Evolutionary conservation across 2,888 invertebrate genomes (phyloP).

Genomic region (Scaptodrosophila latifasciaeformis): DNA sequence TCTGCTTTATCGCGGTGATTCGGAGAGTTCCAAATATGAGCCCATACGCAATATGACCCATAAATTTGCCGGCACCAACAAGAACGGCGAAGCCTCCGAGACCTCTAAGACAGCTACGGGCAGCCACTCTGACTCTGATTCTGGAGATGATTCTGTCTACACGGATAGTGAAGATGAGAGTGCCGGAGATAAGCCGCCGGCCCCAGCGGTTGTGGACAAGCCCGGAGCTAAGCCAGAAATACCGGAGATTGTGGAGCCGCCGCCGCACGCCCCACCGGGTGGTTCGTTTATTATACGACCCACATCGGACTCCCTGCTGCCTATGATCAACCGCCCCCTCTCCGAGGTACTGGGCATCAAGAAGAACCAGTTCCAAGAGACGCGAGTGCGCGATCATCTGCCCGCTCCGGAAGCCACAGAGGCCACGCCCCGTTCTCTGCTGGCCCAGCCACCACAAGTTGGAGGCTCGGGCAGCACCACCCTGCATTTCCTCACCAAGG

Average conservation of each 20-base stretch:
- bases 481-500: conserved; percentile 70
- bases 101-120: conserved; percentile 26
- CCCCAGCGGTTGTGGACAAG: conserved; percentile 14
- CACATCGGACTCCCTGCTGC: conserved; percentile 71
- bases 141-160: conserved; percentile 59
- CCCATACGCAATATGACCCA: conserved; percentile 75
- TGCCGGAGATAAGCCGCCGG: conserved; percentile 26
- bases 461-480: conserved; percentile 32
- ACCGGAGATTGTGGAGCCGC: conserved; percentile 47
- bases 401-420: conserved; percentile 56
- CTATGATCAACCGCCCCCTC: conserved; percentile 75
- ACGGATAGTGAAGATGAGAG: conserved; percentile 53
- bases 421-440: conserved; percentile 44
- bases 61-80: conserved; percentile 64
- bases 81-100: conserved; percentile 30
- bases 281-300: conserved; percentile 66
- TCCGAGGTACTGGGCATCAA: conserved; percentile 75
- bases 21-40: conserved; percentile 75
- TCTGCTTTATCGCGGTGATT: conserved; percentile 75
- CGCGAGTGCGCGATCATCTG: conserved; percentile 72
- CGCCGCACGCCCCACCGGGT: conserved; percentile 38
- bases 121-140: conserved; percentile 51
- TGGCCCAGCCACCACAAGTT: conserved; percentile 30
- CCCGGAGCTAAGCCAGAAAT: conserved; percentile 38
- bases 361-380: conserved; percentile 75